Evolutionary conservation across 2,113 vertebrate species (phyloP), one percentile per base, ranked within the genome.

Genomic region (Salminus brasiliensis): DNA sequence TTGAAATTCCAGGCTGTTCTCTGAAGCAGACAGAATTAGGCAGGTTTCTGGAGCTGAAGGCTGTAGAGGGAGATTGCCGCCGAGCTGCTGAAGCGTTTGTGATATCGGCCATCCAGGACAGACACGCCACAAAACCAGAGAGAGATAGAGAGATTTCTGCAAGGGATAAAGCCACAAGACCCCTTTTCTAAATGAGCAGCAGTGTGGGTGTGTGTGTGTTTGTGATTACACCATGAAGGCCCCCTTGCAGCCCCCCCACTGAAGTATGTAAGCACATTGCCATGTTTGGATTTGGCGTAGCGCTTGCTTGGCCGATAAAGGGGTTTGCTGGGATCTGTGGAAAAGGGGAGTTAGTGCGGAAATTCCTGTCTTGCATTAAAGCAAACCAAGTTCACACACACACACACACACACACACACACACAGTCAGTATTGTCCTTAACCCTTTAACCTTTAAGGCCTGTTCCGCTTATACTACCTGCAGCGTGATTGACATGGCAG

Each of bases 331-430:
- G 59, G 63, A 55, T 78, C 65, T 57, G 69, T 16, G 57, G 52
- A 49, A 23, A 43, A 43, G 57, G 39, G 79, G 59, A 59, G 71
- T 12, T 11, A 15, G 72, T 78, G 57, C 67, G 43, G 80, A 79
- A 69, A 85, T 85, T 76, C 69, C 67, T 80, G 59, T 27, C 70
- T 83, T 80, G 69, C 74, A n/a, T 85, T 69, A 80, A 30, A 66
- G 43, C 65, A 39, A 41, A 49, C 59, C 6, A 70, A 81, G 68
- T 57, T 76, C 9, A 71, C 8, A 82, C 11, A 34, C n/a, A 39
- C 55, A 62, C 21, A n/a, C n/a, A n/a, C n/a, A n/a, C n/a, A n/a
- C n/a, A n/a, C 76, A 34, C 41, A 67, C 55, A 69, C 43, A 36
- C 3, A 25, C 59, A 41, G 4, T 4, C 10, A 10, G 39, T 5